Conservation (phyloP, 2,888 invertebrate genomes). For the Podotricha telesiphe region DNA sequence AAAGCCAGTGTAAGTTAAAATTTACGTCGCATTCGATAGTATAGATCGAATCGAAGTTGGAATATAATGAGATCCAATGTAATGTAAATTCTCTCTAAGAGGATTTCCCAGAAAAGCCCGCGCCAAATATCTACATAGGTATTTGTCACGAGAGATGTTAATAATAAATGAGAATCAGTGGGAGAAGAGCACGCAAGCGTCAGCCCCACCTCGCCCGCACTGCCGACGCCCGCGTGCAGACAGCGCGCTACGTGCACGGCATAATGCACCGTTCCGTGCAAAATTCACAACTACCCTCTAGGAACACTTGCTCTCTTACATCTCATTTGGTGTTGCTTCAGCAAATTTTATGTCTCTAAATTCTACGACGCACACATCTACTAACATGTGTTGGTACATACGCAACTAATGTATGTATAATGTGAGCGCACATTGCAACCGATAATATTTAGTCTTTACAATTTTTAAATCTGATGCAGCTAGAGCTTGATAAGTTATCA, state of each 20-base stretch:
- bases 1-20: constrained; percentile 61
- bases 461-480: neutral
- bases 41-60: constrained; percentile 29
- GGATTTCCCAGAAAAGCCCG: constrained; percentile 58
- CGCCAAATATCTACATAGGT: constrained; percentile 62
- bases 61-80: constrained; percentile 34
- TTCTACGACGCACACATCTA: neutral
- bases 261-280: constrained; percentile 77
- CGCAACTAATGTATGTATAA: neutral
- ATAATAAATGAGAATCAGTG: constrained; percentile 76
- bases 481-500: too few species aligned
- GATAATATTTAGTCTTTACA: too few species aligned
- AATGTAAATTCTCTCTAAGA: constrained; percentile 40
- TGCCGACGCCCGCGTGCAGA: constrained; percentile 52
- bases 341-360: neutral
- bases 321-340: constrained; percentile 79
- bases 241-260: constrained; percentile 75
- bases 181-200: constrained; percentile 64
- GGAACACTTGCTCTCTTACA: constrained; percentile 77
- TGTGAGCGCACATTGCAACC: neutral
- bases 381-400: neutral
- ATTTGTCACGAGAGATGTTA: constrained; percentile 67
- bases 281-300: constrained; percentile 80
- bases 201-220: constrained; percentile 49
- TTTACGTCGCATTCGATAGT: constrained; percentile 36